These are phyloP conservation scores for Toxotes jaculatrix DNA, from an alignment of 2,113 vertebrate species.

Conservation along the genomic window DNA sequence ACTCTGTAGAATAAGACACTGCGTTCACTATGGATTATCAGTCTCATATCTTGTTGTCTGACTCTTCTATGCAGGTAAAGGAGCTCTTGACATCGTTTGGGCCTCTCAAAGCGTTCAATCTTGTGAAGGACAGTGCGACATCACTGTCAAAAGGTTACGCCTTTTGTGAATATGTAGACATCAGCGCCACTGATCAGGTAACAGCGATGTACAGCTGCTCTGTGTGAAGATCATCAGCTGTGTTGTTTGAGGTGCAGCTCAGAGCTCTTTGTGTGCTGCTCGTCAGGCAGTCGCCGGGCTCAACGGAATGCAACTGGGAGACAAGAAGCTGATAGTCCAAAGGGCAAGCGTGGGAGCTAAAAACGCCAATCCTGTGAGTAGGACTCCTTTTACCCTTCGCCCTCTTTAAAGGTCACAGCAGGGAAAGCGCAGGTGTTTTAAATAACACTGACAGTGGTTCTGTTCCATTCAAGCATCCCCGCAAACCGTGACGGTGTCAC, in stretches of 20 bases:
- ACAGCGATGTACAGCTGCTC: rapidly evolving
- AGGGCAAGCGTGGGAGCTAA: slow-evolving; percentile 86
- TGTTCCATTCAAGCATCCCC: neutral
- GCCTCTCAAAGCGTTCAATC: slow-evolving; percentile 87
- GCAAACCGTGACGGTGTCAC: neutral
- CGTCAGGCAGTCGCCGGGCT: slow-evolving; percentile 83
- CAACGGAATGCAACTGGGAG: slow-evolving; percentile 87
- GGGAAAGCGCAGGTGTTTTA: neutral
- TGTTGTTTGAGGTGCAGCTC: neutral
- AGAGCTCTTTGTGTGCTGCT: slow-evolving; percentile 34
- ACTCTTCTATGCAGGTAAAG: slow-evolving; percentile 81
- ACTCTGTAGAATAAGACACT: slow-evolving; percentile 11
- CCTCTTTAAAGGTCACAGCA: neutral
- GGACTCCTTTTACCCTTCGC: neutral
- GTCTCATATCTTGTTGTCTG: slow-evolving; percentile 41
- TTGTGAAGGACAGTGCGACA: slow-evolving; percentile 87
- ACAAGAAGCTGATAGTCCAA: slow-evolving; percentile 87
- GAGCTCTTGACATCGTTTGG: slow-evolving; percentile 87
- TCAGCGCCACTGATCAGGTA: slow-evolving; percentile 86
- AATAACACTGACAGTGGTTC: neutral
- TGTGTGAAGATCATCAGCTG: neutral
- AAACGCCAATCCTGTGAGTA: slow-evolving; percentile 81
- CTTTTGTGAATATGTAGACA: slow-evolving; percentile 86
- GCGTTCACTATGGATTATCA: neutral
- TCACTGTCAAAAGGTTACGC: slow-evolving; percentile 87